phyloP scores from a whole-genome alignment of 2,797 vertebrate species.

The Catamblyrhynchus diadema region DNA sequence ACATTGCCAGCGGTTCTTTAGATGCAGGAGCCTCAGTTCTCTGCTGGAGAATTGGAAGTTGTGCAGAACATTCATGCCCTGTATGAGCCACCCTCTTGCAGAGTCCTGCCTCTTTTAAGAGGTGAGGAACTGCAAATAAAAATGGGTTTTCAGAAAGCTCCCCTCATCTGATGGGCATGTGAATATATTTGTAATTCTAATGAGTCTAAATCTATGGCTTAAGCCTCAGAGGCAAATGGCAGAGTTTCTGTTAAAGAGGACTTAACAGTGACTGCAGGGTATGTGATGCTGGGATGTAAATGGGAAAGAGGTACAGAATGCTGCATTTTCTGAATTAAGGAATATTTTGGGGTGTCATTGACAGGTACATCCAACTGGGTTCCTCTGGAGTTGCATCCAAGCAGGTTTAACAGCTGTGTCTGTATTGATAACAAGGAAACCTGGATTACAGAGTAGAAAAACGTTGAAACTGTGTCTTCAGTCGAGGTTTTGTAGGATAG shows the following conservation, averaged over 20 bases:
- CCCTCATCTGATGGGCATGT: not conserved
- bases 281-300: not conserved
- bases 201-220: not conserved
- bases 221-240: not conserved
- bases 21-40: not conserved
- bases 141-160: not conserved
- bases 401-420: not conserved
- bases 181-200: not conserved
- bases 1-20: not conserved
- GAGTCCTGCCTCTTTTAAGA: not conserved
- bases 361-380: not conserved
- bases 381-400: not conserved
- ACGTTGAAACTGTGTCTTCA: not conserved
- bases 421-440: not conserved
- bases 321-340: not conserved
- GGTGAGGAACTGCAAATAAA: not conserved
- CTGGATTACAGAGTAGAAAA: not conserved
- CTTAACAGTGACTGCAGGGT: not conserved
- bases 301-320: not conserved
- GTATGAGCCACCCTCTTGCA: not conserved
- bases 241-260: not conserved
- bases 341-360: not conserved
- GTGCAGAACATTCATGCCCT: not conserved
- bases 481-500: rapidly evolving
- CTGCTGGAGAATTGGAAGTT: not conserved